phyloP scores from a whole-genome alignment of 2,113 vertebrate genomes.

The Melospiza georgiana region DNA sequence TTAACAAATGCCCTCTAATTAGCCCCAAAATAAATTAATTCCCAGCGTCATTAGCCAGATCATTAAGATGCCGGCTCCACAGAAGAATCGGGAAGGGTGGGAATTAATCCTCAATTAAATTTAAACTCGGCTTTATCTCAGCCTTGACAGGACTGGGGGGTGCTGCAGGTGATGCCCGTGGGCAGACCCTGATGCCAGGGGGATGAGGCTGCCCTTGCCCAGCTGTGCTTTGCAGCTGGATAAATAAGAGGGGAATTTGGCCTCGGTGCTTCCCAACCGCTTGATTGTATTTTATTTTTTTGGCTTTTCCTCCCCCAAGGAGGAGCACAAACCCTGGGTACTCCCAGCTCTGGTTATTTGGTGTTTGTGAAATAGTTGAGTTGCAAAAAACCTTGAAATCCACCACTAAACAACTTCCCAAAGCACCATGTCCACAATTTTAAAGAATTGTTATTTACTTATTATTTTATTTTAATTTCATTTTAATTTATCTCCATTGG shows the following conservation, averaged over 20 bases:
- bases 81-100: neutral
- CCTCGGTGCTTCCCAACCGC: neutral
- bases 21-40: neutral
- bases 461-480: neutral
- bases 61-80: neutral
- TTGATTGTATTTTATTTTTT: accelerated
- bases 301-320: neutral
- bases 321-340: neutral
- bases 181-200: accelerated
- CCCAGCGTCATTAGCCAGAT: neutral
- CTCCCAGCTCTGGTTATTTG: neutral
- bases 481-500: neutral
- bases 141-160: neutral
- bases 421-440: neutral
- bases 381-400: neutral
- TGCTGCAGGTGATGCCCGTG: neutral
- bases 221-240: slow-evolving; percentile 30
- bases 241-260: neutral
- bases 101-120: neutral
- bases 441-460: neutral
- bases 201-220: neutral
- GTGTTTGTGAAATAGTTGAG: neutral
- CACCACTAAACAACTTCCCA: neutral
- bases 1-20: neutral
- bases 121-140: neutral